Evolutionary conservation across 1,140 invertebrate species (phyloP).

Genomic region (Panagrolaimus sp.): DNA sequence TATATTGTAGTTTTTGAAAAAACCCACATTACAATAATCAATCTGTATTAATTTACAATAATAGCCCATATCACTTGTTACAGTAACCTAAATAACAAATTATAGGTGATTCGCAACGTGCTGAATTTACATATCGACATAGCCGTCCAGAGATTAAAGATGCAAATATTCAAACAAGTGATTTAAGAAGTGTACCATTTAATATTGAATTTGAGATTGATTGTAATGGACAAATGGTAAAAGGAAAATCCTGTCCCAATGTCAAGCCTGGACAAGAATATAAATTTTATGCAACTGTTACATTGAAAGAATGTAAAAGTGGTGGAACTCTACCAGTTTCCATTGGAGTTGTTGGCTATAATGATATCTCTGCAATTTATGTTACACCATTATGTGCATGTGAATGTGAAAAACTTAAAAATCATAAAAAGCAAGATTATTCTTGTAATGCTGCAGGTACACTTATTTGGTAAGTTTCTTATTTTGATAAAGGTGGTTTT

Average conservation of each 20-base stretch:
- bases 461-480: conserved; percentile 38
- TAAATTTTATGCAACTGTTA: conserved; percentile 49
- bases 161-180: conserved; percentile 48
- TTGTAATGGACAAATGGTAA: conserved; percentile 43
- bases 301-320: conserved; percentile 44
- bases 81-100: neutral
- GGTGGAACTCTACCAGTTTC: conserved; percentile 48
- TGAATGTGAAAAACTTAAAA: conserved; percentile 50
- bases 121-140: conserved; percentile 54
- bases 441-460: conserved; percentile 42
- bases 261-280: conserved; percentile 43
- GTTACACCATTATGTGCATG: conserved; percentile 56
- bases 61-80: neutral
- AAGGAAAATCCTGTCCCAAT: conserved; percentile 38
- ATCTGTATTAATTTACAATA: too few relatives aligned
- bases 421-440: conserved; percentile 27
- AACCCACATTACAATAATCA: too few relatives aligned
- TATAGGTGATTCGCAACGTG: conserved; percentile 47
- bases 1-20: too few relatives aligned
- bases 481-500: too few relatives aligned
- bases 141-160: conserved; percentile 40
- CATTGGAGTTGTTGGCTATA: conserved; percentile 53
- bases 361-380: conserved; percentile 51
- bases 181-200: conserved; percentile 43
- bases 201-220: conserved; percentile 48